Percentiles rank a stretch among this genome's conserved stretches.
phyloP scores from a whole-genome alignment of 2,888 invertebrate species.

The Nomada fucata region DNA sequence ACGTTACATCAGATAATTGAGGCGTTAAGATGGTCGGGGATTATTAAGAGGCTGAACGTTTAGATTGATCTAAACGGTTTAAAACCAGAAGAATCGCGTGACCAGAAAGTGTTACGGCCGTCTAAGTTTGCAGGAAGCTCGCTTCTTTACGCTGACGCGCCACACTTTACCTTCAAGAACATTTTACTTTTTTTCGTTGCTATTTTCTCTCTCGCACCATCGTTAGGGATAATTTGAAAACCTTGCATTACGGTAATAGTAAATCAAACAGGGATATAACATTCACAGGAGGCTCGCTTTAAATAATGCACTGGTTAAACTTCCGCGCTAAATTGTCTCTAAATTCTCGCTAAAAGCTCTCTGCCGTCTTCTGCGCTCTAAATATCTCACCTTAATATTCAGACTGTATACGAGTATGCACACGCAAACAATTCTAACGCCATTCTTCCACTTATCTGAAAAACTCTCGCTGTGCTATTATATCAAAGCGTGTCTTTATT shows the following conservation, averaged over 20 bases:
- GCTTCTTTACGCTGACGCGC: constrained; percentile 1
- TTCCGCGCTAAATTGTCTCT: background rate
- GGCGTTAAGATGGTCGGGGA: constrained; percentile 23
- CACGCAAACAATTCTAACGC: background rate
- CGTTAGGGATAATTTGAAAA: background rate
- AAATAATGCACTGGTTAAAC: background rate
- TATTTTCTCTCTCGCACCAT: background rate
- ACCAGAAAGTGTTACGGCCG: constrained; percentile 24
- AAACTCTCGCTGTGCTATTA: background rate
- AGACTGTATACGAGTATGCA: background rate
- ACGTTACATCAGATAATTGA: constrained; percentile 33
- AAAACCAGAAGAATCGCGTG: constrained; percentile 36
- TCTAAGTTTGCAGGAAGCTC: background rate
- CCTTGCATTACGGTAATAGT: background rate
- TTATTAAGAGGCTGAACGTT: constrained; percentile 36
- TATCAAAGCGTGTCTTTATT: background rate
- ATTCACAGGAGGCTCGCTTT: background rate
- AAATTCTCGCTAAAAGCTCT: background rate
- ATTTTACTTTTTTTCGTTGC: no score
- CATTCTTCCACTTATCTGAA: background rate
- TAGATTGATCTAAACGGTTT: constrained; percentile 27
- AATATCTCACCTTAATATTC: background rate
- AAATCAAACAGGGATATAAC: background rate
- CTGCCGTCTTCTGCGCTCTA: background rate
- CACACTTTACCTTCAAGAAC: background rate